Evolutionary conservation across 2,797 vertebrate genomes (phyloP).

Genomic region (Crax fasciolata): DNA sequence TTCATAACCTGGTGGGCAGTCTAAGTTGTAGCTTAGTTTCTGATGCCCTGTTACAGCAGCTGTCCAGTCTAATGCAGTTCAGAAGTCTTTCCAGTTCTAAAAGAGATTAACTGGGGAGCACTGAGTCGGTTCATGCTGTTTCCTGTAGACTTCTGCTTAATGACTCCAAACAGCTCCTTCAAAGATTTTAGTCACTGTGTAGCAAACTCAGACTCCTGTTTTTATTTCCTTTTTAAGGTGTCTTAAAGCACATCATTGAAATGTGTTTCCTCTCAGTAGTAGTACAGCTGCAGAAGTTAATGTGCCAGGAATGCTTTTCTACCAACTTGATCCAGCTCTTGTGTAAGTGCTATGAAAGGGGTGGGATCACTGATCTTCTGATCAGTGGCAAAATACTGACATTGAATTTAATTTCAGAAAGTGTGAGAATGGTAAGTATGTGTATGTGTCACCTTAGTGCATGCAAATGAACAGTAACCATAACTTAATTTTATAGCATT

Average conservation of each 20-base stretch:
- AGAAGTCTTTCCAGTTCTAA: not conserved
- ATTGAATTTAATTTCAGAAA: conserved; percentile 63
- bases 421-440: conserved; percentile 81
- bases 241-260: not conserved
- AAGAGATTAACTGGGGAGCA: not conserved
- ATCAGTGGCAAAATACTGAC: conserved; percentile 49
- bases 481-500: conserved; percentile 62
- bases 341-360: not conserved
- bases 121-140: not conserved
- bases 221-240: not conserved
- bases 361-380: conserved; percentile 26
- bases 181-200: not conserved
- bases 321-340: not conserved
- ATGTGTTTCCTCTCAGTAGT: not conserved
- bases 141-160: not conserved
- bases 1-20: not conserved
- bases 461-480: conserved; percentile 63
- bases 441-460: conserved; percentile 74
- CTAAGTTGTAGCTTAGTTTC: not conserved
- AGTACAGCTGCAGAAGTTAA: not conserved
- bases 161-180: not conserved
- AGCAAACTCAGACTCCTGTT: not conserved
- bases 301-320: not conserved
- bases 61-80: not conserved
- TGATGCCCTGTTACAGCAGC: not conserved